Base-by-base conservation (phyloP, 2,797 vertebrate genomes). In the Argyrosomus regius region DNA sequence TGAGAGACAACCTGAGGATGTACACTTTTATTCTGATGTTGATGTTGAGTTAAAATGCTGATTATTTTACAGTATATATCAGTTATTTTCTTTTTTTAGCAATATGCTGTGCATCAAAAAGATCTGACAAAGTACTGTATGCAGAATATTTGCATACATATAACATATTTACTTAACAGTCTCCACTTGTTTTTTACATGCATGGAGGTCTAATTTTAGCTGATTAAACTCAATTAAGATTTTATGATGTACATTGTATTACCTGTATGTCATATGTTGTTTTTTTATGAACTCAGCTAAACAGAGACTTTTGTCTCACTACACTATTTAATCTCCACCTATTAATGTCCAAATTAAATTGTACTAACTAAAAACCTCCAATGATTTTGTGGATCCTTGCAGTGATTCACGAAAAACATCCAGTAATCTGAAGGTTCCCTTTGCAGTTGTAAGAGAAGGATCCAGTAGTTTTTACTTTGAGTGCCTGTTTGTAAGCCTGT, bases 401-500 rank as follows among this genome's bases (percentile, higher is more conserved):
- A 31, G 1, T 18, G 7, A 24, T 49, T 49, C 22, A 48, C 16
- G 7, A 17, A 52, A 64, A 18, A 22, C 39, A 39, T 26, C 7
- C 16, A 10, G 14, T 26, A 4, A n/a, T 49, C 4, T 71, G 45
- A 46, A 31, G 22, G 6, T 1, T 75, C 35, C n/a, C n/a, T 49
- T 50, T 78, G n/a, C 35, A 49, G 26, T 28, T 41, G 10, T 20
- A 39, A 43, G 3, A 64, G 35, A 75, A n/a, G 20, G 6, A 54
- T 60, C 13, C 39, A 49, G 66, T 18, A 12, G 22, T 46, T 67
- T 69, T 57, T 56, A 56, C 56, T 74, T 24, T 49, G 24, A 60
- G 3, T 16, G 20, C 53, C 39, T 69, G 60, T 74, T 69, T 71
- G 48, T 68, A 48, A n/a, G 54, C 5, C 57, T 60, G 50, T 80